Percentiles rank a stretch among this genome's conserved stretches.
These are phyloP conservation scores for Lasaia peninsularis DNA, from an alignment of 1,140 invertebrate genomes.

Conservation along the genomic window DNA sequence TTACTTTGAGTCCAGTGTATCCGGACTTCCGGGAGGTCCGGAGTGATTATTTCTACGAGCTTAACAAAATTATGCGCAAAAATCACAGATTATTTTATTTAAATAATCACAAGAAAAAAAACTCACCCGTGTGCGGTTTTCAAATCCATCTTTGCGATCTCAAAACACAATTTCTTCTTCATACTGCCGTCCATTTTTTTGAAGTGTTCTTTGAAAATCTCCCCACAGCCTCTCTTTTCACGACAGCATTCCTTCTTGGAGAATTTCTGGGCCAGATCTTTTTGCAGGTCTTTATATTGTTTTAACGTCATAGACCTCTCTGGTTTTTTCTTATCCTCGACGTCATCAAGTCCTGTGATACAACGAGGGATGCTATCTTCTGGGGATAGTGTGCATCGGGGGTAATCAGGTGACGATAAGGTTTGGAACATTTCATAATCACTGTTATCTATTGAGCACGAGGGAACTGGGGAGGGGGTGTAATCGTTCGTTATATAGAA, in stretches of 20 bases:
- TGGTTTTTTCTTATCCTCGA: slow-evolving; percentile 16
- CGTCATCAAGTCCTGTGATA: slow-evolving; percentile 25
- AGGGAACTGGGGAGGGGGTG: slow-evolving; percentile 39
- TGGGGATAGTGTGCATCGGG: slow-evolving; percentile 16
- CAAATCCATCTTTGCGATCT: slow-evolving; percentile 45
- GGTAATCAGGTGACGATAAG: slow-evolving; percentile 24
- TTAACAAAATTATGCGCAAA: neutral
- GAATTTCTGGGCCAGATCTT: slow-evolving; percentile 40
- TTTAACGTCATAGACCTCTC: slow-evolving; percentile 43
- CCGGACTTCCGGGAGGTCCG: neutral
- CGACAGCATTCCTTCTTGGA: slow-evolving; percentile 55
- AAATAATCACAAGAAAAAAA: neutral
- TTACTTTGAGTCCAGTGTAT: no score
- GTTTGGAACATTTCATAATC: slow-evolving; percentile 53
- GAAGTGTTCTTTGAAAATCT: slow-evolving; percentile 45
- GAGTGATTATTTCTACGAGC: no score
- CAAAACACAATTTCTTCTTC: slow-evolving; percentile 38
- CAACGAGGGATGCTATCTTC: neutral
- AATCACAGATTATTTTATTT: neutral
- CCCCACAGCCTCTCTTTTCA: slow-evolving; percentile 40
- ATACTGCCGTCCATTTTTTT: slow-evolving; percentile 36
- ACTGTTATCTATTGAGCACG: slow-evolving; percentile 42
- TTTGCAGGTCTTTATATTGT: slow-evolving; percentile 58
- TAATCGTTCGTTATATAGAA: slow-evolving; percentile 36
- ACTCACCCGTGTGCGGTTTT: slow-evolving; percentile 51